These are phyloP conservation scores for Poicephalus meyeri DNA, from an alignment of 2,113 vertebrate genomes.

Conservation along the genomic window DNA sequence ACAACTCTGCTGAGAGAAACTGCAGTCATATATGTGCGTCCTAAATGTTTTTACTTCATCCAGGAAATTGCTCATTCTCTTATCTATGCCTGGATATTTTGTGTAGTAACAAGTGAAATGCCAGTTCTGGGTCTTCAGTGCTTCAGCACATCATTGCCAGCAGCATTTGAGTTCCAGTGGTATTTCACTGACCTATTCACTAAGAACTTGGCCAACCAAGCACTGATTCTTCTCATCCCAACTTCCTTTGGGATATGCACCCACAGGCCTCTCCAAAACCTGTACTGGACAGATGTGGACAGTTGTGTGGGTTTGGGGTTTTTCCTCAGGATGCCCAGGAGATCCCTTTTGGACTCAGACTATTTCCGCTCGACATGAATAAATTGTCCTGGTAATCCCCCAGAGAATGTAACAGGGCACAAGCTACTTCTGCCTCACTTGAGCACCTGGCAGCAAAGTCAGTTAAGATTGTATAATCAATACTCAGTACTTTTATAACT, in stretches of 20 bases:
- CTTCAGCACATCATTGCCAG: background rate
- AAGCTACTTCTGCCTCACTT: background rate
- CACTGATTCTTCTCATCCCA: background rate
- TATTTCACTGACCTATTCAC: background rate
- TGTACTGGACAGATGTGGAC: background rate
- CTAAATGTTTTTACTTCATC: constrained; percentile 24
- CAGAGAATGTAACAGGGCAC: background rate
- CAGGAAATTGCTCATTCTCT: background rate
- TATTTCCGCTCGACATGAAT: background rate
- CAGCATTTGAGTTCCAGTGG: background rate
- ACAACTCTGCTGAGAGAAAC: background rate
- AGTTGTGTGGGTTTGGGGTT: background rate
- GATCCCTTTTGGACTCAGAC: background rate
- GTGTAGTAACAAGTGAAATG: background rate
- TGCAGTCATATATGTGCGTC: background rate
- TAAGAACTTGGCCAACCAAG: background rate
- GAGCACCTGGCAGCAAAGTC: background rate
- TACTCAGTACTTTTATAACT: background rate
- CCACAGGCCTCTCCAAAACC: background rate
- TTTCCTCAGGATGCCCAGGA: background rate
- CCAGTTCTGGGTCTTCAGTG: background rate
- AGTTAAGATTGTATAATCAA: background rate
- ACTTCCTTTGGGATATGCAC: background rate
- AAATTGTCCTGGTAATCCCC: background rate
- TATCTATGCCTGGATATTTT: background rate